Percentiles rank a stretch among this genome's conserved stretches.
Conservation (phyloP, 2,797 vertebrate genomes). For the Fistularia tabacaria region DNA sequence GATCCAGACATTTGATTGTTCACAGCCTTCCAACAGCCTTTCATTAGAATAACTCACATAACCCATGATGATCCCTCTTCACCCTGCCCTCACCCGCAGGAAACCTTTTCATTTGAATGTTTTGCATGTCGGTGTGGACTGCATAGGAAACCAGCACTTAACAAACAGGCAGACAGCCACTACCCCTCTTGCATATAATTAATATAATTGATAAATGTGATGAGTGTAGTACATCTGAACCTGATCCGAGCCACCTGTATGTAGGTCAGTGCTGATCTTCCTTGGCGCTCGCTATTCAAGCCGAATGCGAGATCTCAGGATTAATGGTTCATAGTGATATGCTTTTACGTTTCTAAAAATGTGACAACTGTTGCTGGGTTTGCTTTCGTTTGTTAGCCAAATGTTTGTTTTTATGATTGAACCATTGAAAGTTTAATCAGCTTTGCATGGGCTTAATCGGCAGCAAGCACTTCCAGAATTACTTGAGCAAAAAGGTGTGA, state of each 20-base stretch:
- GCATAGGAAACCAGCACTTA: slow-evolving; percentile 25
- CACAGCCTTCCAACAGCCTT: slow-evolving; percentile 37
- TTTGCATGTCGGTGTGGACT: slow-evolving; percentile 26
- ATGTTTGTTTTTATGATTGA: no score
- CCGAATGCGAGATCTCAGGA: no score
- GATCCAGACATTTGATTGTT: slow-evolving; percentile 59
- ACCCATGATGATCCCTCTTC: slow-evolving; percentile 12
- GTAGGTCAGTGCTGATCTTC: slow-evolving; percentile 28
- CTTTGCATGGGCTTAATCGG: no score
- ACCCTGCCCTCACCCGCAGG: slow-evolving; percentile 7
- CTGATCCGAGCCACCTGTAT: slow-evolving; percentile 21
- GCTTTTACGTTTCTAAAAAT: no score
- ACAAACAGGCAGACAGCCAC: slow-evolving; percentile 11
- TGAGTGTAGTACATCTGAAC: slow-evolving; percentile 14
- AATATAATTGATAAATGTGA: slow-evolving; percentile 11
- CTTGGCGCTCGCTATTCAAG: no score
- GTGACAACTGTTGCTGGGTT: no score
- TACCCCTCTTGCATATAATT: slow-evolving; percentile 7
- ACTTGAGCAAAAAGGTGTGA: no score
- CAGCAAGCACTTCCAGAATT: no score
- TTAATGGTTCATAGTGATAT: no score
- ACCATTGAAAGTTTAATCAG: no score
- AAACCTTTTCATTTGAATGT: slow-evolving; percentile 32
- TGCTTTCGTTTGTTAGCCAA: no score
- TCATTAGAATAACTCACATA: slow-evolving; percentile 44